phyloP scores from a whole-genome alignment of 2,888 invertebrate genomes.

The Fragum fragum region DNA sequence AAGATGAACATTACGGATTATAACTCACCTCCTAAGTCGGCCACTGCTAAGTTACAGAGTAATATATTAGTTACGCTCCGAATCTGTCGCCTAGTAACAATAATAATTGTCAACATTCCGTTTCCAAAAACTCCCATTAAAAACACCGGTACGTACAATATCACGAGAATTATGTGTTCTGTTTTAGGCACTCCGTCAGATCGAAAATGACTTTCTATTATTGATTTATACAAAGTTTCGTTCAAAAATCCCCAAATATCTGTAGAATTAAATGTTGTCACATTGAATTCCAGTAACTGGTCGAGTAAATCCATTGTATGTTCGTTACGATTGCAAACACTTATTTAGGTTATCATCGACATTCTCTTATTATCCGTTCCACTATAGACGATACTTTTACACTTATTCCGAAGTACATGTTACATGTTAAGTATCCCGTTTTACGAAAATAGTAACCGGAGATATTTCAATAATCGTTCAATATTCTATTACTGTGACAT shows the following conservation, averaged over 20 bases:
- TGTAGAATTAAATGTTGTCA: slow-evolving; percentile 5
- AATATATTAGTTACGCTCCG: slow-evolving; percentile 73
- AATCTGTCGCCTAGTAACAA: slow-evolving; percentile 60
- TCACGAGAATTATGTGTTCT: slow-evolving; percentile 58
- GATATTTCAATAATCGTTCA: too few species aligned
- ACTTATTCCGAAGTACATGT: too few species aligned
- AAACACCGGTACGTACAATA: slow-evolving; percentile 70
- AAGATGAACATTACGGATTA: too few species aligned
- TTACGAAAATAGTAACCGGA: too few species aligned
- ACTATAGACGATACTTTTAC: too few species aligned
- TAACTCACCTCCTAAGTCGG: slow-evolving; percentile 72
- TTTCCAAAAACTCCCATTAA: slow-evolving; percentile 72
- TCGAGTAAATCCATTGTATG: slow-evolving; percentile 17
- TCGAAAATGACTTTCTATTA: slow-evolving; percentile 11
- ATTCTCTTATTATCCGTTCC: too few species aligned
- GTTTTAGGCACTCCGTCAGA: not conserved
- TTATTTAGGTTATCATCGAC: too few species aligned
- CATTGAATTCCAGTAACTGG: slow-evolving; percentile 18
- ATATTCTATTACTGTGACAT: too few species aligned
- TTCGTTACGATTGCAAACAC: too few species aligned
- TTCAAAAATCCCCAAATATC: not conserved
- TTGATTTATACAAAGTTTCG: slow-evolving; percentile 4
- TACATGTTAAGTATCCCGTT: too few species aligned
- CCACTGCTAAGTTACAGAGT: slow-evolving; percentile 72
- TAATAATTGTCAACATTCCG: slow-evolving; percentile 65